Conservation (phyloP, 2,113 vertebrate genomes). For the Equus przewalskii region DNA sequence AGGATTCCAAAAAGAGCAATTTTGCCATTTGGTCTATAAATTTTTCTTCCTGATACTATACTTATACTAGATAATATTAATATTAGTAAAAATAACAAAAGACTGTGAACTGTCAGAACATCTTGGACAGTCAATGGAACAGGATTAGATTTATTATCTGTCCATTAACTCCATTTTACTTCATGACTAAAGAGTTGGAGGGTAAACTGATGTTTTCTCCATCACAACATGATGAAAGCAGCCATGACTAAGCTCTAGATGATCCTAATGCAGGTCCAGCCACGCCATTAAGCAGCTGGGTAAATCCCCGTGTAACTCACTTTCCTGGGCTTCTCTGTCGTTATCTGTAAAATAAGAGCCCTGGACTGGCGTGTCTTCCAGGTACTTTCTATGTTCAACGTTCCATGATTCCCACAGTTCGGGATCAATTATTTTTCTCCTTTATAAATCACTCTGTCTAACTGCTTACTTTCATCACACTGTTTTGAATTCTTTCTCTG, state of each 20-base stretch:
- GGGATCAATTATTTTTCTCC: not conserved
- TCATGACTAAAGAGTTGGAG: not conserved
- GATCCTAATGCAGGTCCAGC: not conserved
- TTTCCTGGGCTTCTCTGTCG: not conserved
- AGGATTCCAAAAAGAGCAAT: not conserved
- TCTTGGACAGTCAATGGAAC: not conserved
- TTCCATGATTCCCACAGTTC: conserved; percentile 11
- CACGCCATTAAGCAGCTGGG: not conserved
- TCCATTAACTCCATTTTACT: not conserved
- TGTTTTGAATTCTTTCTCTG: conserved; percentile 67
- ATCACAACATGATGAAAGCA: not conserved
- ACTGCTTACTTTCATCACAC: conserved; percentile 21
- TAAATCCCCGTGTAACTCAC: not conserved
- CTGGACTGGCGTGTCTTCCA: not conserved
- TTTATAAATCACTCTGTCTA: conserved; percentile 16
- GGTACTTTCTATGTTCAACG: not conserved
- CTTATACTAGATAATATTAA: not conserved
- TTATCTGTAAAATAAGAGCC: not conserved
- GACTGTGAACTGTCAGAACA: not conserved
- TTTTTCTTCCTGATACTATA: not conserved
- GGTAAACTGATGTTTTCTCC: not conserved
- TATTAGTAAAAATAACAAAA: conserved; percentile 31
- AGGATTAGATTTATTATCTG: not conserved
- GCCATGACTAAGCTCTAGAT: not conserved
- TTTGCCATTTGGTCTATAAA: not conserved